Conservation (phyloP, 2,888 invertebrate species). For the Pristionchus arcanus region DNA sequence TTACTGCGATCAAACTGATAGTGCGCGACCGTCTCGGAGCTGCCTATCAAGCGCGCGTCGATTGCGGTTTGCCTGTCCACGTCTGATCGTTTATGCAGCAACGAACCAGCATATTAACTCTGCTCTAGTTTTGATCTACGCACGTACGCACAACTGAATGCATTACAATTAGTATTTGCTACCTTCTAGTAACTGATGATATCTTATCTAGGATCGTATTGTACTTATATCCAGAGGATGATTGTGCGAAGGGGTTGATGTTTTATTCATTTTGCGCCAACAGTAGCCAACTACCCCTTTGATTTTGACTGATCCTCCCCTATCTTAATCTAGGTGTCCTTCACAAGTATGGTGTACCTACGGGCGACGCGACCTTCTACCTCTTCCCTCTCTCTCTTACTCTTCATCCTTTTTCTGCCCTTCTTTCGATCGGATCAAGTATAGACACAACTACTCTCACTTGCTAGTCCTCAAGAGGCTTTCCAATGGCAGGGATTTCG, state of each 20-base stretch:
- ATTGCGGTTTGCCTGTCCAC: too few species aligned
- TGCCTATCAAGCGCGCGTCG: too few species aligned
- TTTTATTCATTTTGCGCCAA: too few species aligned
- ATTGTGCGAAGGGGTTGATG: too few species aligned
- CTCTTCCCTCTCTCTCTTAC: neutral
- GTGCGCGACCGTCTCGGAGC: too few species aligned
- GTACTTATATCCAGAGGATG: too few species aligned
- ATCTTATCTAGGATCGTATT: too few species aligned
- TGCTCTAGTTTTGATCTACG: neutral
- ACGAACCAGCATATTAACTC: too few species aligned
- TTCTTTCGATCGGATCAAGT: slow-evolving; percentile 31
- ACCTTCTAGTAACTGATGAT: neutral
- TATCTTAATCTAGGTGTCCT: neutral
- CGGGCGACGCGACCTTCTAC: slow-evolving; percentile 22
- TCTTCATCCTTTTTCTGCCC: neutral
- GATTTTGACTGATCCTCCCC: neutral
- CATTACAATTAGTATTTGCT: too few species aligned
- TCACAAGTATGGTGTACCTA: slow-evolving; percentile 42
- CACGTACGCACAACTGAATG: neutral
- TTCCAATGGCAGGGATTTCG: slow-evolving; percentile 7
- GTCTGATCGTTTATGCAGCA: too few species aligned
- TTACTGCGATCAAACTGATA: neutral
- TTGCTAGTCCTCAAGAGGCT: slow-evolving; percentile 15
- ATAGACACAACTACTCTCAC: neutral
- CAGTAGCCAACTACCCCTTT: neutral